Evolutionary conservation across 2,888 invertebrate genomes (phyloP), one percentile per base, ranked within the genome.

Genomic region (Cinara cedri): DNA sequence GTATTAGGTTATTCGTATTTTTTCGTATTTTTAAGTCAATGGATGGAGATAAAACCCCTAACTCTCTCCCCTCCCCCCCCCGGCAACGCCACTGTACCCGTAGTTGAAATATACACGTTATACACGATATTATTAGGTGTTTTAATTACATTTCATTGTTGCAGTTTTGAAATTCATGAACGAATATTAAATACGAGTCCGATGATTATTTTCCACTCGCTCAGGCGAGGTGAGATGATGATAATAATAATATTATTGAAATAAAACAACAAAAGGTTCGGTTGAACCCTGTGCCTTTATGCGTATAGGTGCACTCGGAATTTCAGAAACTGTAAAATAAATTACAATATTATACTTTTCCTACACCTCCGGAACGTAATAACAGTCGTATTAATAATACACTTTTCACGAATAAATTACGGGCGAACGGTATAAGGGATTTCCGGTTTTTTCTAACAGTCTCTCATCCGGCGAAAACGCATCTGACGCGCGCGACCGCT

Each of bases 341-440:
- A 76, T 57, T 66, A 66, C 68, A 57, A 49, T 70, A 66, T 68
- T 49, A 49, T 70, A 68, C 49, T 68, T 78, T 49, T 57, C 26
- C 44, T 66, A 44, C 46, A 60, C 60, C 76, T 60, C 76, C 68
- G 68, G 49, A 57, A 49, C 68, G 46, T 78, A 60, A 78, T 78
- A 68, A 34, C 60, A 51, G 60, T 49, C 46, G 46, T 49, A 49
- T 21, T 24, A 21, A 19, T 3, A 21, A 57, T 13, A 13, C 0
- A 8, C 21, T 1, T 26, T 74, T 63, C 42, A 10, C 42, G 19
- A 62, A 51, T 66, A 34, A 34, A 34, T 57, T 70, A 26, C 34
- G 49, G 49, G 4, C 16, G 9, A 68, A 78, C 34, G 14, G 57
- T 57, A 60, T 60, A 76, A 78, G 49, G 57, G 60, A 70, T 70